Base-by-base conservation (phyloP, 2,113 vertebrate genomes). In the Jaculus jaculus region DNA sequence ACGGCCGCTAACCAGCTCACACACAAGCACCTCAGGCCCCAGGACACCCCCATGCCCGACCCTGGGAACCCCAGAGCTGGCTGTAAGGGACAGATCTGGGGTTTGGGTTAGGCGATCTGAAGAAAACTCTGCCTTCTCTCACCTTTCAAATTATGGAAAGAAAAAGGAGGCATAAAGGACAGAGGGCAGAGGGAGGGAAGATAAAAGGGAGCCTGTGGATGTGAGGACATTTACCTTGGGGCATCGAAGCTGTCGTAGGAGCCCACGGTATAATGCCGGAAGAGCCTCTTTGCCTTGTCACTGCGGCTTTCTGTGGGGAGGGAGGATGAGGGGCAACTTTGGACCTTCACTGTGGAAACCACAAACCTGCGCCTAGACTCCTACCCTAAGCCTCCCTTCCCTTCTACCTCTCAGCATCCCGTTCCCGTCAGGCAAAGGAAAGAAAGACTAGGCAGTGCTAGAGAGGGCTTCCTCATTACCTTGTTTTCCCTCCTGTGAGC, bases 161-260 rank as follows among this genome's bases (percentile, higher is more conserved):
- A 92, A 18, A 54, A n/a, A 85, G 34, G 61, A 78, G 78, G 16
- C 32, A 82, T 91, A 34, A 80, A 68, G 69, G 51, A n/a, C 60
- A 58, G 30, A 26, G 11, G 11, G 42, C 54, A 94, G 63, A 88
- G 96, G 97, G 32, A 65, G 54, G 32, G 54, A 32, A 61, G 42
- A 72, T 2, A 3, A 17, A 5, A 47, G 87, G 32, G 5, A 9
- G 0, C 60, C 58, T 61, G 1, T 26, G 90, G 20, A 68, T 58
- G 87, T 75, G 12, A 71, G 91, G 89, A 68, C 77, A 97, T 98
- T 98, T 98, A 99, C 99, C 99, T 99, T 92, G 99, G 99, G 89
- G 99, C 98, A 69, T 99, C 99, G 17, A 99, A 99, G 98, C 99
- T 99, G 98, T 99, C 99, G 1, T 99, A 99, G 87, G 99, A 99